Percentiles rank a stretch among this genome's conserved stretches.
Conservation (phyloP, 1,140 invertebrate genomes). For the Apocrypta bakeri region DNA sequence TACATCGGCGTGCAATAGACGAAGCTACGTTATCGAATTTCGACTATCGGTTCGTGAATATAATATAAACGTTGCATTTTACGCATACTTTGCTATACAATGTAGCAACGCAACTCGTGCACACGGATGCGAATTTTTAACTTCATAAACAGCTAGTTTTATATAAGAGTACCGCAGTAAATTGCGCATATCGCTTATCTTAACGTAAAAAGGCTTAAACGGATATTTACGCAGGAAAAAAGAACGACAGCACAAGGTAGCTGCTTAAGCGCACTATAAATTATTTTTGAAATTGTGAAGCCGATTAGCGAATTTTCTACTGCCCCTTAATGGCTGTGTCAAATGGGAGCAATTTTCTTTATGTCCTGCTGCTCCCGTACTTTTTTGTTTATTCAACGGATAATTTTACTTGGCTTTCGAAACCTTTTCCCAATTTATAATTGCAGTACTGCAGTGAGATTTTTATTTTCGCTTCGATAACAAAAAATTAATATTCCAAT, state of each 20-base stretch:
- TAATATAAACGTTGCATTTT: background rate
- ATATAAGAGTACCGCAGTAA: background rate
- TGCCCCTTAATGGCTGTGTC: background rate
- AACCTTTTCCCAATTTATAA: background rate
- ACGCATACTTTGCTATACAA: slow-evolving; percentile 17
- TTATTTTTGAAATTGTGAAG: background rate
- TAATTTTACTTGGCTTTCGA: background rate
- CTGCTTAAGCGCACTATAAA: background rate
- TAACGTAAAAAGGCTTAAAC: background rate
- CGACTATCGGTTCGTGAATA: background rate
- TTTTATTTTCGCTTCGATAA: background rate
- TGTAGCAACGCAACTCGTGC: background rate
- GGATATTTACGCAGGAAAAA: background rate
- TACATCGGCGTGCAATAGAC: too few relatives aligned
- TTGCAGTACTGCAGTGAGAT: background rate
- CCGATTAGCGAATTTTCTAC: background rate
- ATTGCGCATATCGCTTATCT: background rate
- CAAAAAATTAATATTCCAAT: background rate
- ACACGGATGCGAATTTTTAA: background rate
- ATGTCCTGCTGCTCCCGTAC: background rate
- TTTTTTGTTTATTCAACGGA: background rate
- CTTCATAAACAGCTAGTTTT: slow-evolving; percentile 19
- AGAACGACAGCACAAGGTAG: background rate
- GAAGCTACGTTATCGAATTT: background rate
- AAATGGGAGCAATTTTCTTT: slow-evolving; percentile 2